phyloP scores from a whole-genome alignment of 2,888 invertebrate genomes.

The Baronia brevicornis region DNA sequence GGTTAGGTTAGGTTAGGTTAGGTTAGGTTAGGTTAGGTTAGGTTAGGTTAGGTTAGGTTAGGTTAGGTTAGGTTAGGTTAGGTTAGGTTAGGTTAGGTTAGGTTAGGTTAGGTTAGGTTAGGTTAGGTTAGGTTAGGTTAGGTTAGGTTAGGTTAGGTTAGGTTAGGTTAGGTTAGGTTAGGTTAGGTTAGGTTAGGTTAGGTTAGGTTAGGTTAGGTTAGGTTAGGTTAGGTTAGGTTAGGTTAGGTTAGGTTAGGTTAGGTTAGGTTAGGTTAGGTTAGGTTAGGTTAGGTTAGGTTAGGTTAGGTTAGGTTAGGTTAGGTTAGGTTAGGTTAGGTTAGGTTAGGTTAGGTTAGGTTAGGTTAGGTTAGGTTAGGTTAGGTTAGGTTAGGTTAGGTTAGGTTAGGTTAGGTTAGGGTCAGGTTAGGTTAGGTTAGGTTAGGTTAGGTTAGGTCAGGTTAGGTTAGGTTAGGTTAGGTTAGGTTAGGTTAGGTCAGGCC shows the following conservation, averaged over 20 bases:
- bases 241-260: constrained; percentile 17
- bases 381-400: constrained; percentile 15
- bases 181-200: constrained; percentile 16
- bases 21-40: no score
- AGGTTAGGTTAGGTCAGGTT: constrained; percentile 24
- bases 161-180: constrained; percentile 14
- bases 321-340: constrained; percentile 21
- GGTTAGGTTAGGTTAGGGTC: constrained; percentile 17
- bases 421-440: constrained; percentile 19
- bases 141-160: no score
- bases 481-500: constrained; percentile 21
- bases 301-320: constrained; percentile 22
- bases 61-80: no score
- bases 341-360: constrained; percentile 21
- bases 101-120: no score
- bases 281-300: constrained; percentile 22
- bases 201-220: constrained; percentile 16
- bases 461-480: constrained; percentile 24
- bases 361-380: constrained; percentile 23
- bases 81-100: no score
- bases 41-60: no score
- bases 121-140: no score
- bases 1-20: no score
- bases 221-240: constrained; percentile 17
- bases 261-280: constrained; percentile 18